Percentiles rank a stretch among this genome's conserved stretches.
Evolutionary conservation across 2,888 invertebrate genomes (phyloP).

Genomic region (Nemoura dubitans): DNA sequence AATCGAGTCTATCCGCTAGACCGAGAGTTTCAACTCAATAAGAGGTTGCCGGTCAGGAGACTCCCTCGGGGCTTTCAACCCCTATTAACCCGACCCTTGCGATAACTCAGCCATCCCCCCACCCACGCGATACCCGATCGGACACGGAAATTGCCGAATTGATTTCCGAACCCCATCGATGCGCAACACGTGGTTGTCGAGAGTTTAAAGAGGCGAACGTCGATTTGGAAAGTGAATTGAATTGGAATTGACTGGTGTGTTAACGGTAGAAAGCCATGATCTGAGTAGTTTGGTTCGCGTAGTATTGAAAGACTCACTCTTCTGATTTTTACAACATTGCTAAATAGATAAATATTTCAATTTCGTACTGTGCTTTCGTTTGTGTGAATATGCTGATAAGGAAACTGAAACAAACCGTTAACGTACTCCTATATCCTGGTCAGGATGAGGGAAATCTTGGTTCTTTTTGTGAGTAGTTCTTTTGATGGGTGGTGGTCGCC

Average conservation of each 20-base stretch:
- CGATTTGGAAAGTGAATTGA: background rate
- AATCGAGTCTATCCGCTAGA: background rate
- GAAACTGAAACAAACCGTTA: too few relatives aligned
- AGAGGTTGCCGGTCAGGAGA: constrained; percentile 33
- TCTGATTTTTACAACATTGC: too few relatives aligned
- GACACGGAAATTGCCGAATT: constrained; percentile 30
- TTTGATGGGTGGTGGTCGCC: too few relatives aligned
- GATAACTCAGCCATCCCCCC: background rate
- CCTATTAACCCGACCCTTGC: constrained; percentile 13
- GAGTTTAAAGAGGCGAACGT: background rate
- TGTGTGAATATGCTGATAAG: too few relatives aligned
- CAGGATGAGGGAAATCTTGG: too few relatives aligned
- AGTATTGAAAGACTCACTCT: too few relatives aligned
- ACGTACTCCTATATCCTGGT: too few relatives aligned
- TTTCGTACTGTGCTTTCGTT: too few relatives aligned
- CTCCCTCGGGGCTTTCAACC: constrained; percentile 36
- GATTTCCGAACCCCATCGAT: constrained; percentile 35
- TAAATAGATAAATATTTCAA: too few relatives aligned
- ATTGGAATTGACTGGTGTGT: background rate
- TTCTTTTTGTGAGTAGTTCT: too few relatives aligned
- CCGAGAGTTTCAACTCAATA: constrained; percentile 19
- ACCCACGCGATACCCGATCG: background rate
- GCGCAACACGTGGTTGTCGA: background rate
- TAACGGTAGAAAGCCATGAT: too few relatives aligned
- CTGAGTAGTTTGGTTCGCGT: too few relatives aligned